phyloP scores from a whole-genome alignment of 2,113 vertebrate genomes.

The Nothoprocta perdicaria region DNA sequence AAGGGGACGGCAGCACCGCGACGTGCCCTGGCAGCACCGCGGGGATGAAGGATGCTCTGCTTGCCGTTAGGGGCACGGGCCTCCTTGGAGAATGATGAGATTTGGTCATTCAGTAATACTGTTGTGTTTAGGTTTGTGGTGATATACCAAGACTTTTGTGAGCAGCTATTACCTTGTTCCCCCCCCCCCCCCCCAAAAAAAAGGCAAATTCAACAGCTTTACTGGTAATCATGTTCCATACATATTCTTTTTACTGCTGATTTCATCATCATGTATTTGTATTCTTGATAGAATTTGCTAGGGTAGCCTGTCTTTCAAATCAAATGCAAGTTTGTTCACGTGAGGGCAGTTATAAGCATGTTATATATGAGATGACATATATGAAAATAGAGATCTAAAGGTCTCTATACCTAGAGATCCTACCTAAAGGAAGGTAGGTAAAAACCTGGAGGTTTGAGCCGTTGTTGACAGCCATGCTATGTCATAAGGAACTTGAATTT shows the following conservation, averaged over 20 bases:
- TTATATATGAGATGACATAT: background rate
- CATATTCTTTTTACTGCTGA: background rate
- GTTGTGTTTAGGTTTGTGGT: background rate
- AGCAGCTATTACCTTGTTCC: background rate
- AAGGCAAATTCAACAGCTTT: background rate
- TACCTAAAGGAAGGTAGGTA: no score
- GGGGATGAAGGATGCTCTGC: background rate
- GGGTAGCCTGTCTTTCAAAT: background rate
- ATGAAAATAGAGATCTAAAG: background rate
- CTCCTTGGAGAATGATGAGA: background rate
- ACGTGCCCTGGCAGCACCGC: background rate
- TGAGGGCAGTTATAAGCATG: background rate
- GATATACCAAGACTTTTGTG: background rate
- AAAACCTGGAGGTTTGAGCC: background rate
- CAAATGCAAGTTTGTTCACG: background rate
- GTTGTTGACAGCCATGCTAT: background rate
- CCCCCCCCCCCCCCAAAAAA: no score
- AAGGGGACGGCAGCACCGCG: constrained; percentile 16
- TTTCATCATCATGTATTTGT: background rate
- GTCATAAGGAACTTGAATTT: background rate
- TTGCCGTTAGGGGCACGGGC: background rate
- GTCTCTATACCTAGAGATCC: no score
- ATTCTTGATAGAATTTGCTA: background rate
- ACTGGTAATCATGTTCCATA: background rate
- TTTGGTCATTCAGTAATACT: background rate